Conservation (phyloP, 2,888 invertebrate species). For the Sphaerophoria rueppellii region DNA sequence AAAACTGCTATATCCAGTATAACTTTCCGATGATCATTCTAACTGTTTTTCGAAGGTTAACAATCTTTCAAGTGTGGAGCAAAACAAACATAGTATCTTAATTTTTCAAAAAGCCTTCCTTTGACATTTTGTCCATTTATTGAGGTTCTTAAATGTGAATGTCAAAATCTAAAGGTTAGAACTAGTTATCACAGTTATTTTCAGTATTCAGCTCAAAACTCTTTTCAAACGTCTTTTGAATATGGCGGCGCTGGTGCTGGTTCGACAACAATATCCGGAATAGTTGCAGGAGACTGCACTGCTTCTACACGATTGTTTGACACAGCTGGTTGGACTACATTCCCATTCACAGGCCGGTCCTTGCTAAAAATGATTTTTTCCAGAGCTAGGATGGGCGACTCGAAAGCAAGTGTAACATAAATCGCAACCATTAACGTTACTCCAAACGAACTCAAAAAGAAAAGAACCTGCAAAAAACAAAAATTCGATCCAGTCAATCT, state of each 20-base stretch:
- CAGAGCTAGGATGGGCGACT: conserved; percentile 10
- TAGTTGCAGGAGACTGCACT: neutral
- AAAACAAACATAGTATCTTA: too few species aligned
- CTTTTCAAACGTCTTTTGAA: neutral
- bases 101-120: too few species aligned
- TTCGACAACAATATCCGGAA: neutral
- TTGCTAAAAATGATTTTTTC: conserved; percentile 13
- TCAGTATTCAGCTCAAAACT: too few species aligned
- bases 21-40: too few species aligned
- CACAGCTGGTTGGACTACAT: neutral
- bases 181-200: too few species aligned
- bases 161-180: too few species aligned
- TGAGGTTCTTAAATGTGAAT: too few species aligned
- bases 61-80: too few species aligned
- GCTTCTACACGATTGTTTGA: neutral
- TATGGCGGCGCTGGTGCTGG: neutral
- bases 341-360: neutral
- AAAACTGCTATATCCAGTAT: too few species aligned
- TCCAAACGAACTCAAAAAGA: conserved; percentile 21
- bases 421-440: neutral
- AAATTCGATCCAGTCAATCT: neutral
- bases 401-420: conserved; percentile 16
- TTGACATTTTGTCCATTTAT: too few species aligned
- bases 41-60: too few species aligned
- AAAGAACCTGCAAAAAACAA: neutral